These are phyloP conservation scores for Pao palembangensis DNA, from an alignment of 2,113 vertebrate species.

Conservation along the genomic window DNA sequence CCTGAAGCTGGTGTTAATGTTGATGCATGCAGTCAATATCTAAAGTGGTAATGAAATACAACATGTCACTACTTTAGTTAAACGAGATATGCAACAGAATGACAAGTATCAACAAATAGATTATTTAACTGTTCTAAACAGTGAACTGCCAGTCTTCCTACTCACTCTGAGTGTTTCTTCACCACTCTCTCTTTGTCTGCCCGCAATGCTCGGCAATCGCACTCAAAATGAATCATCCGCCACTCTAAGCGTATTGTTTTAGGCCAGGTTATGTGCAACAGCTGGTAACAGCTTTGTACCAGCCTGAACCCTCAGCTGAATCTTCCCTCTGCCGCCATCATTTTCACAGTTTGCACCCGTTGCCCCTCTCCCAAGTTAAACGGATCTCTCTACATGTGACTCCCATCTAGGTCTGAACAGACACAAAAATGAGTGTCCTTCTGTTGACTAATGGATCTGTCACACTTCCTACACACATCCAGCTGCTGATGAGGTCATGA, in stretches of 20 bases:
- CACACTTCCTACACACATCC: conserved; percentile 26
- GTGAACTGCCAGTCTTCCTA: conserved; percentile 50
- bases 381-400: conserved; percentile 22
- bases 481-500: conserved; percentile 15
- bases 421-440: conserved; percentile 4
- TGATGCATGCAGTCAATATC: no score
- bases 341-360: conserved; percentile 34
- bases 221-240: conserved; percentile 62
- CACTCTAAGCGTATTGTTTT: conserved; percentile 44
- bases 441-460: conserved; percentile 36
- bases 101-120: not conserved
- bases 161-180: conserved; percentile 54
- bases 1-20: no score
- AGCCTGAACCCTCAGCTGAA: conserved; percentile 17
- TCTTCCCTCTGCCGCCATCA: not conserved
- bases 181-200: conserved; percentile 55
- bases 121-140: conserved; percentile 12
- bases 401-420: conserved; percentile 19
- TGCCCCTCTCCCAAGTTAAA: conserved; percentile 20
- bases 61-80: no score
- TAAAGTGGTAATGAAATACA: no score
- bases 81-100: no score
- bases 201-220: conserved; percentile 33
- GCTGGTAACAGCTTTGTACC: not conserved
- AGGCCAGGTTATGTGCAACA: conserved; percentile 46